These are phyloP conservation scores for Andrena fulva DNA, from an alignment of 2,888 invertebrate genomes.

Conservation along the genomic window DNA sequence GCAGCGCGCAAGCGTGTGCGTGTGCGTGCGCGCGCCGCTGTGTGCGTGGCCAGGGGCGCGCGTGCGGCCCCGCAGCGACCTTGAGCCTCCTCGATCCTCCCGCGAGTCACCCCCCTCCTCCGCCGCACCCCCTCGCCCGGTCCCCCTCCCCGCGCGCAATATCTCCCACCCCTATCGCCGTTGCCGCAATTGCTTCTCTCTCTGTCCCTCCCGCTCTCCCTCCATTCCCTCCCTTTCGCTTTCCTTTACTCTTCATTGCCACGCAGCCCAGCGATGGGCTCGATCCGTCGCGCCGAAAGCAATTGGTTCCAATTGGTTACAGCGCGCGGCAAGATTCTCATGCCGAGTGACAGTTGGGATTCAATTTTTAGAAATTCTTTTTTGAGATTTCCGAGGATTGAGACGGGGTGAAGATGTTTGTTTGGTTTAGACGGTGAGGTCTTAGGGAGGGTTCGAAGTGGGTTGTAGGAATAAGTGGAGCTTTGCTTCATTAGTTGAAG, in stretches of 20 bases:
- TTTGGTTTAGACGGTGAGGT: too few species aligned
- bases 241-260: slow-evolving; percentile 44
- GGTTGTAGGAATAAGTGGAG: too few species aligned
- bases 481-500: too few species aligned
- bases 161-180: slow-evolving; percentile 65
- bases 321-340: not conserved
- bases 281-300: slow-evolving; percentile 3
- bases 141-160: slow-evolving; percentile 45
- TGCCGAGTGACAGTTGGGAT: too few species aligned
- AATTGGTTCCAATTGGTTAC: not conserved
- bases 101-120: slow-evolving; percentile 51
- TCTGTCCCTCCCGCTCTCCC: slow-evolving; percentile 34
- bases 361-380: too few species aligned
- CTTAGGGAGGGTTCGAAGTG: too few species aligned
- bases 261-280: slow-evolving; percentile 39
- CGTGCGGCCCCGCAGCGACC: slow-evolving; percentile 83
- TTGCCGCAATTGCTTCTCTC: slow-evolving; percentile 60
- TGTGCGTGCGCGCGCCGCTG: slow-evolving; percentile 67
- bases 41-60: slow-evolving; percentile 78
- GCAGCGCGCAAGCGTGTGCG: slow-evolving; percentile 52
- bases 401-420: too few species aligned
- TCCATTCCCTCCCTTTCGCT: slow-evolving; percentile 45
- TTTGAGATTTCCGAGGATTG: too few species aligned
- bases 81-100: slow-evolving; percentile 78
- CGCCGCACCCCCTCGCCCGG: slow-evolving; percentile 1